Percentiles rank a stretch among this genome's conserved stretches.
These are phyloP conservation scores for Troglohyphantes excavatus DNA, from an alignment of 2,888 invertebrate species.

Conservation along the genomic window DNA sequence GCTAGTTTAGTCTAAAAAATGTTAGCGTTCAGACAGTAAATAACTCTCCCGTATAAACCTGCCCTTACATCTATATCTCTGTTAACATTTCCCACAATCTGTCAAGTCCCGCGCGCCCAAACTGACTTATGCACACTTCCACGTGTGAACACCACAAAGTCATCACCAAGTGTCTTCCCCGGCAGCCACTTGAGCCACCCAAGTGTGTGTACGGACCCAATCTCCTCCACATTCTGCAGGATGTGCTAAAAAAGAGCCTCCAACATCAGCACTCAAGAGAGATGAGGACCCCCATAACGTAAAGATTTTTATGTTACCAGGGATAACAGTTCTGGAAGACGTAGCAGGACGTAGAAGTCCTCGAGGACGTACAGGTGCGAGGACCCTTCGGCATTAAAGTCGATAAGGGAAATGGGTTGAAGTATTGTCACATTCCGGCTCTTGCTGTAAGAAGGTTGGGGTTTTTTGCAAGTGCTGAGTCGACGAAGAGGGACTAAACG, in stretches of 20 bases:
- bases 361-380: constrained; percentile 30
- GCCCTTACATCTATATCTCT: no score
- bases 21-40: no score
- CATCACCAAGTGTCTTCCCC: constrained; percentile 11
- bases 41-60: no score
- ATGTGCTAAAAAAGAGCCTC: background rate
- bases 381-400: constrained; percentile 47
- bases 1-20: no score
- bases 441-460: constrained; percentile 19
- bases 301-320: constrained; percentile 24
- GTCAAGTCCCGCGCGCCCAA: background rate
- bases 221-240: background rate
- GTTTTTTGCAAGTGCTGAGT: constrained; percentile 58
- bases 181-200: background rate
- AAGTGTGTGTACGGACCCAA: constrained; percentile 1
- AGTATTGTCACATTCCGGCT: constrained; percentile 68
- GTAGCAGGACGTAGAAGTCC: no score
- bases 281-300: background rate
- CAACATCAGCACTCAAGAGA: background rate
- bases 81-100: background rate
- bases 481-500: constrained; percentile 54
- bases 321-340: background rate
- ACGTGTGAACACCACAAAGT: background rate
- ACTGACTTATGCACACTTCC: constrained; percentile 15
- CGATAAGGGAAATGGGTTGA: constrained; percentile 74